phyloP scores from a whole-genome alignment of 2,888 invertebrate genomes.

The Chloromyia formosa region DNA sequence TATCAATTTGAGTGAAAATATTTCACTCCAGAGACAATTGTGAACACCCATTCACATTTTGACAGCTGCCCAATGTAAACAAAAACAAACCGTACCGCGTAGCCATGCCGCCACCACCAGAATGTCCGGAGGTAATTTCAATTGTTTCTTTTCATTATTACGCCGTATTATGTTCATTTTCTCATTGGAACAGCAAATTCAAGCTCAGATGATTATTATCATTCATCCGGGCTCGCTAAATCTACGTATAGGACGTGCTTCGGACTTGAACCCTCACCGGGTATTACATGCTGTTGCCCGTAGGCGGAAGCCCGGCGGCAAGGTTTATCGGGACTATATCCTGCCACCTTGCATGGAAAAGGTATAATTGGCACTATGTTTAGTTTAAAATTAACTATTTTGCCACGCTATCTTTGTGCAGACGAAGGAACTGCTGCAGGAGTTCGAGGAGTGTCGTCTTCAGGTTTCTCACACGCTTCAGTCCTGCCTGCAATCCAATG shows the following conservation, averaged over 20 bases:
- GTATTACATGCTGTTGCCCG: conserved; percentile 73
- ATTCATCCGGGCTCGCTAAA: conserved; percentile 94
- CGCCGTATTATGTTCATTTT: not conserved
- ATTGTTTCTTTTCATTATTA: not conserved
- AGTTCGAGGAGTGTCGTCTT: conserved; percentile 84
- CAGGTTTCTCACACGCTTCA: conserved; percentile 88
- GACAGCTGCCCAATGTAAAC: conserved; percentile 31
- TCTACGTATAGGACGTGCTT: conserved; percentile 88
- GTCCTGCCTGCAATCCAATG: conserved; percentile 84
- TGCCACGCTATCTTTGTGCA: conserved; percentile 51
- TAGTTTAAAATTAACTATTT: not conserved
- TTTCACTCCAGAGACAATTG: not conserved
- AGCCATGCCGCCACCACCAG: conserved; percentile 45
- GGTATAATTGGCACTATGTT: conserved; percentile 56
- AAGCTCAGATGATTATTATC: conserved; percentile 86
- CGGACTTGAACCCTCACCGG: conserved; percentile 86
- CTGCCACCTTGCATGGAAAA: conserved; percentile 72
- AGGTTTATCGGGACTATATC: conserved; percentile 71
- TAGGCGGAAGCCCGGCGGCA: conserved; percentile 61
- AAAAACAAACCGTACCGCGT: conserved; percentile 40
- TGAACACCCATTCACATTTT: not conserved
- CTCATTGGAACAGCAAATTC: conserved; percentile 68
- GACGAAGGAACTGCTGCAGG: conserved; percentile 75
- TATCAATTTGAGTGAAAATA: not conserved
- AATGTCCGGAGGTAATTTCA: conserved; percentile 48